Evolutionary conservation across 2,797 vertebrate species (phyloP).

Genomic region (Falco rusticolus): DNA sequence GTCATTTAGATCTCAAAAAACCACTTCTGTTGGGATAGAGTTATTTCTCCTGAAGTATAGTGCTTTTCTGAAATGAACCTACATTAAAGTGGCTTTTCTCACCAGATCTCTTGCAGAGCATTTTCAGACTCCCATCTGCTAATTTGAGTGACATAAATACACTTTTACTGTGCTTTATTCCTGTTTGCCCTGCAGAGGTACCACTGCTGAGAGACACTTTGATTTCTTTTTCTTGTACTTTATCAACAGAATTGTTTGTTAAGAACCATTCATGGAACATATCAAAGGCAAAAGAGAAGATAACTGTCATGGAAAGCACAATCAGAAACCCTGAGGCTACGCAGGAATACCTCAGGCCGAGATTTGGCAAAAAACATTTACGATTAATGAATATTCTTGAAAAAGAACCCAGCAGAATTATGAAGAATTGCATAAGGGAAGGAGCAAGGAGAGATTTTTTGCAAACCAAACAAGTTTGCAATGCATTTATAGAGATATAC

Average conservation of each 20-base stretch:
- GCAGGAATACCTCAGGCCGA: neutral
- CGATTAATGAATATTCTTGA: slow-evolving; percentile 8
- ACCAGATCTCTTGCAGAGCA: neutral
- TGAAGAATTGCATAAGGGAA: neutral
- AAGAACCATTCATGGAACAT: neutral
- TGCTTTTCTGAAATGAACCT: slow-evolving; percentile 19
- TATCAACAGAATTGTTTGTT: slow-evolving; percentile 47
- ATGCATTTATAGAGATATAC: neutral
- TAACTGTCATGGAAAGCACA: slow-evolving; percentile 1
- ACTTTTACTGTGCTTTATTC: slow-evolving; percentile 18
- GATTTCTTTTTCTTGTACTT: slow-evolving; percentile 42
- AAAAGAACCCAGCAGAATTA: neutral
- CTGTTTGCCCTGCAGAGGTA: slow-evolving; percentile 46
- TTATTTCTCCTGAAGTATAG: neutral
- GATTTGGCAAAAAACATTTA: neutral
- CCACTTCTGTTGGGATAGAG: neutral
- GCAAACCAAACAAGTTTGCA: neutral
- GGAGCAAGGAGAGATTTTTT: neutral
- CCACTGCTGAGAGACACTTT: neutral
- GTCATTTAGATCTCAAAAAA: neutral
- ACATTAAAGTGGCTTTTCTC: neutral
- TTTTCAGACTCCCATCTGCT: slow-evolving; percentile 30
- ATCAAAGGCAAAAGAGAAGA: slow-evolving; percentile 25
- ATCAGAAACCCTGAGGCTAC: neutral
- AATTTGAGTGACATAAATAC: slow-evolving; percentile 40